Base-by-base conservation (phyloP, 2,888 invertebrate genomes). In the Pachycephus smyrnensis region DNA sequence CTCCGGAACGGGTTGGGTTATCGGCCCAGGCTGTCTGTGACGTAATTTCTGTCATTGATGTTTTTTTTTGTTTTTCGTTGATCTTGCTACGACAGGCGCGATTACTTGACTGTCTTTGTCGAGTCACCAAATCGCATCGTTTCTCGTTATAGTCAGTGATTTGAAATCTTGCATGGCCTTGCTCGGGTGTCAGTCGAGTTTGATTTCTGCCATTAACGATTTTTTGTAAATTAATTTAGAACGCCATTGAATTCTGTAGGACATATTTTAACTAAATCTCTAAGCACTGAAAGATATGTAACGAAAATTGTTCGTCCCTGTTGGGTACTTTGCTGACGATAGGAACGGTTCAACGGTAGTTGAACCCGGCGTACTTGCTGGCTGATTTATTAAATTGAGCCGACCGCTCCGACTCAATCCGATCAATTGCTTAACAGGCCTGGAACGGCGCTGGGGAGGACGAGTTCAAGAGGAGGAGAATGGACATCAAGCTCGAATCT, bases 401-500 rank as follows among this genome's bases (percentile, higher is more conserved):
- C 75, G 36, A 31, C 69, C 33, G 69, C 75, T 73, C 69, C 33
- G 32, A 81, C 80, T 80, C 78, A 80, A 82, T 80, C 55, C 73
- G 9, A 77, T 77, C 73, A 80, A 80, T 80, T 76, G 73, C 30
- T 37, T 83, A 80, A 78, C 84, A 90, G 89, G 86, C 86, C 80
- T 90, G 90, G 90, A 90, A 89, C 87, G 69, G 31, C 77, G 80
- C 84, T 80, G 92, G 91, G 77, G 93, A 93, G 88, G 88, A 93
- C 82, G 93, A 93, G 87, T 93, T 94, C 73, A 94, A 94, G 90
- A 93, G 94, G 87, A 93, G 93, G 87, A 94, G 94, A 90, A 92
- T 94, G 90, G 94, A 94, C 86, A 94, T 95, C 86, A 96, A 96
- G 92, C 90, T 95, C 87, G 95, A 96, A 92, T 94, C 95, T 87